phyloP scores from a whole-genome alignment of 2,797 vertebrate genomes.

The Melanotaenia boesemani region DNA sequence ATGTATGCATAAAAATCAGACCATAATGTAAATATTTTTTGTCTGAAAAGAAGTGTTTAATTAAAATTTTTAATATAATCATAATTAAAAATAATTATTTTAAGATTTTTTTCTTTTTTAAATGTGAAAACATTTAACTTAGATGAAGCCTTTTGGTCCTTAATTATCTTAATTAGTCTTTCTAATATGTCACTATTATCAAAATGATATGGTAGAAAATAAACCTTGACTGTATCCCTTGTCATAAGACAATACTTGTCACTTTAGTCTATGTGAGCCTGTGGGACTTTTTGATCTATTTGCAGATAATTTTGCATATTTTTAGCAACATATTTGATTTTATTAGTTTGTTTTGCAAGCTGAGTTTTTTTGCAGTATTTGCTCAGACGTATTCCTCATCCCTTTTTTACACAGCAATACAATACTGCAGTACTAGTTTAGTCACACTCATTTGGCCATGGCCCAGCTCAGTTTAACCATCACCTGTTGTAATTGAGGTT shows the following conservation, averaged over 20 bases:
- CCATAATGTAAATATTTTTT: too few relatives aligned
- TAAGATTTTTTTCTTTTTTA: too few relatives aligned
- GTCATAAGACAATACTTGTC: background rate
- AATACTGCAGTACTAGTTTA: background rate
- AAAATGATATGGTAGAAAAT: background rate
- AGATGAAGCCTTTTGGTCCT: too few relatives aligned
- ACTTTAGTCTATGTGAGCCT: background rate
- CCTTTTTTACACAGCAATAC: background rate
- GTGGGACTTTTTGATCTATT: background rate
- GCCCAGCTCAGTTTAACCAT: conserved; percentile 2
- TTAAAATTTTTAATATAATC: too few relatives aligned
- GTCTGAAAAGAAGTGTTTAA: too few relatives aligned
- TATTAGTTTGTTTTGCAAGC: background rate
- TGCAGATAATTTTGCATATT: too few relatives aligned
- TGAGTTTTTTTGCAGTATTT: background rate
- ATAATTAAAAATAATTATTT: too few relatives aligned
- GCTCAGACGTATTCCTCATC: background rate
- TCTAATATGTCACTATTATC: background rate
- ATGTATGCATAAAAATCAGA: too few relatives aligned
- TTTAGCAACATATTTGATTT: background rate
- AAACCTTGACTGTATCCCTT: background rate
- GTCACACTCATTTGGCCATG: background rate
- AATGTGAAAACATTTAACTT: too few relatives aligned
- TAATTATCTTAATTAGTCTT: background rate
- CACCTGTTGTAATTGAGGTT: conserved; percentile 27